phyloP scores from a whole-genome alignment of 2,888 invertebrate genomes.

The Lampropteryx suffumata region DNA sequence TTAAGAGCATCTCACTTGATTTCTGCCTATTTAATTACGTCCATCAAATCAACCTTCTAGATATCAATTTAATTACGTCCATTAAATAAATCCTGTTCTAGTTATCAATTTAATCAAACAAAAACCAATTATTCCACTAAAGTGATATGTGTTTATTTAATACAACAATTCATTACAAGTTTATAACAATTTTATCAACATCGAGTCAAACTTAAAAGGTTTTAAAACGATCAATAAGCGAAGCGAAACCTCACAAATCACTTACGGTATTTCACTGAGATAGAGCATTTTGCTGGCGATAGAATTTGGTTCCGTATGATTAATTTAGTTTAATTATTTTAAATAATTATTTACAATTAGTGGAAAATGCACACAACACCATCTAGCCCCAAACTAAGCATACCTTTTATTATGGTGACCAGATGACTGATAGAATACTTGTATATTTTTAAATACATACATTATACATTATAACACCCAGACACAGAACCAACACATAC shows the following conservation, averaged over 20 bases:
- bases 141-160: constrained; percentile 50
- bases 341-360: too few species aligned
- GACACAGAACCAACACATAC: too few species aligned
- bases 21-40: too few species aligned
- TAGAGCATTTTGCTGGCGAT: constrained; percentile 25
- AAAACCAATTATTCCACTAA: constrained; percentile 28
- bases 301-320: constrained; percentile 37
- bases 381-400: too few species aligned
- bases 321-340: not conserved
- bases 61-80: not conserved
- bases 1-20: too few species aligned
- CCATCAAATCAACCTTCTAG: too few species aligned
- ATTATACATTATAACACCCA: too few species aligned
- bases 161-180: constrained; percentile 73
- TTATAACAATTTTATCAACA: constrained; percentile 66
- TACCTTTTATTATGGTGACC: too few species aligned
- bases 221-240: constrained; percentile 72
- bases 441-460: too few species aligned
- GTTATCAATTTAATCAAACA: not conserved
- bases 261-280: constrained; percentile 34
- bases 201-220: constrained; percentile 70
- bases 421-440: too few species aligned
- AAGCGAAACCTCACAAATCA: constrained; percentile 67
- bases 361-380: too few species aligned
- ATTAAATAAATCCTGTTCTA: constrained; percentile 1